Evolutionary conservation across 2,888 invertebrate genomes (phyloP), one percentile per base, ranked within the genome.

Genomic region (Geotrupes spiniger): DNA sequence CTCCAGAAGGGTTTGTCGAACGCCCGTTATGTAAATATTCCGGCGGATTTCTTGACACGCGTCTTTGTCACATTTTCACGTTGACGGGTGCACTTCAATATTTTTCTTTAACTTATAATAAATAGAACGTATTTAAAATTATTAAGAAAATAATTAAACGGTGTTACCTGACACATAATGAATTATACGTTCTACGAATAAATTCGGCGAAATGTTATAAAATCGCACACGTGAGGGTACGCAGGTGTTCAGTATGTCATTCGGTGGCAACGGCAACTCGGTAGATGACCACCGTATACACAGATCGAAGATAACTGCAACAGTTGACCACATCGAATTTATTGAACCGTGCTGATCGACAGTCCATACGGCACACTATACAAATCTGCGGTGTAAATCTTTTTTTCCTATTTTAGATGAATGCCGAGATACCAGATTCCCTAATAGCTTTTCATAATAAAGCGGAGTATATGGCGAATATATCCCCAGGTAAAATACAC

Each of bases 1-100:
- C 55, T 53, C 53, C 58, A 64, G 62, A 63, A 61, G 64, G 61
- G 60, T 61, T 21, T 60, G 53, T 54, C 59, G 54, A 58, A 56
- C 56, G 56, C 50, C 52, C 56, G 50, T 60, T 60, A 53, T 59
- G 54, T 61, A 63, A 64, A 64, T 58, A 63, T 51, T 60, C 56
- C 21, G 58, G 59, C 48, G 53, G 53, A 57, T 55, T 56, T 49
- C 59, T 53, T 44, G 54, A 57, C 56, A 56, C 55, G 57, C 49
- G 53, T 53, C 51, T 46, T 42, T 62, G 60, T 58, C 60, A 58
- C 51, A 53, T 53, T 33, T 6, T 21, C 14, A 14, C 14, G 10
- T 33, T 10, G 33, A 33, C 33, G 14, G 33, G 29, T 11, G n/a
- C n/a, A n/a, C n/a, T n/a, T n/a, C n/a, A n/a, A n/a, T n/a, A n/a